These are phyloP conservation scores for Orchesella flavescens DNA, from an alignment of 2,888 invertebrate genomes.

Conservation along the genomic window DNA sequence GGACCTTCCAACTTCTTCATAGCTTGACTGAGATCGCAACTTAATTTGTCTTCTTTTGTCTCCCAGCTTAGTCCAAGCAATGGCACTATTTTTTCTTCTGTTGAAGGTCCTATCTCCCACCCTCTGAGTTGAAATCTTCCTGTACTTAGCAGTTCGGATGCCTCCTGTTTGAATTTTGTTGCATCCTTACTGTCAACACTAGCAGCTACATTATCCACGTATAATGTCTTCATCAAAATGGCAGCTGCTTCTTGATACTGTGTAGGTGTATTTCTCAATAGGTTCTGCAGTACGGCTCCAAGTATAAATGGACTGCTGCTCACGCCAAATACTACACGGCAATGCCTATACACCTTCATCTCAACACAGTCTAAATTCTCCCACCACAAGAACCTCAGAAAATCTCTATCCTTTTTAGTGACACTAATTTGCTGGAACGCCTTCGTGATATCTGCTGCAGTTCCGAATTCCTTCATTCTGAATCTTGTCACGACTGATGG, in stretches of 20 bases:
- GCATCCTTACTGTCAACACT: not conserved
- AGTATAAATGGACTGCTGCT: slow-evolving; percentile 63
- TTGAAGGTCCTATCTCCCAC: not conserved
- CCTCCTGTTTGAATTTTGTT: not conserved
- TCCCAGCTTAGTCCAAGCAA: slow-evolving; percentile 17
- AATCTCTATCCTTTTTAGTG: slow-evolving; percentile 68
- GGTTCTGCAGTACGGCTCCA: slow-evolving; percentile 69
- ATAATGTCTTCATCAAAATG: not conserved
- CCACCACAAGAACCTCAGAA: slow-evolving; percentile 50
- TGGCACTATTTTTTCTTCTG: not conserved
- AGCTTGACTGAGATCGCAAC: too few relatives aligned
- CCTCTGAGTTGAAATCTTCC: slow-evolving; percentile 6
- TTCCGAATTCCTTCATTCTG: slow-evolving; percentile 61
- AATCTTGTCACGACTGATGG: slow-evolving; percentile 58
- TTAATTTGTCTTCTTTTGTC: not conserved
- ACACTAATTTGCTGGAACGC: slow-evolving; percentile 73
- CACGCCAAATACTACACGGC: slow-evolving; percentile 71
- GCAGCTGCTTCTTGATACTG: not conserved
- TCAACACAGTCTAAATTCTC: not conserved
- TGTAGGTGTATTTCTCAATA: slow-evolving; percentile 54
- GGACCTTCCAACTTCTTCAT: not conserved
- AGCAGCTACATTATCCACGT: slow-evolving; percentile 11
- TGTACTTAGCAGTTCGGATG: not conserved
- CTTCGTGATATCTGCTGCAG: slow-evolving; percentile 72
- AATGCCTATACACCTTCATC: slow-evolving; percentile 63